phyloP scores from a whole-genome alignment of 2,797 vertebrate species.

The Rhynchotus rufescens region DNA sequence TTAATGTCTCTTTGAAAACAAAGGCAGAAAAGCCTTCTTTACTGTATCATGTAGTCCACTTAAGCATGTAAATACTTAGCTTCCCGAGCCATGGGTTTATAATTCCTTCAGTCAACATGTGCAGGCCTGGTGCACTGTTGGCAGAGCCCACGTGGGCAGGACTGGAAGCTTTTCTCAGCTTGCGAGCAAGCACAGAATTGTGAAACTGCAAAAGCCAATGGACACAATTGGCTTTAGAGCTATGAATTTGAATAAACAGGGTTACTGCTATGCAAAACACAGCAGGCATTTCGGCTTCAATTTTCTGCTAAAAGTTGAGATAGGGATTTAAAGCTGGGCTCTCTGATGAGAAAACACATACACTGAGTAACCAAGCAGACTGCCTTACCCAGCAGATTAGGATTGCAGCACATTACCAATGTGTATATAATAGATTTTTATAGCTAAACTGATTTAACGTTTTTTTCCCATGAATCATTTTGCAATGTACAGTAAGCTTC shows the following conservation, averaged over 20 bases:
- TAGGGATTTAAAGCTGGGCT: not conserved
- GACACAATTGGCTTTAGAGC: not conserved
- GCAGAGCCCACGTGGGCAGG: fast-evolving
- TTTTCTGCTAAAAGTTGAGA: slow-evolving; percentile 34
- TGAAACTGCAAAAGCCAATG: not conserved
- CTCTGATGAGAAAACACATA: slow-evolving; percentile 34
- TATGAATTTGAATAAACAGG: not conserved
- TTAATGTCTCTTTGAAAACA: not conserved
- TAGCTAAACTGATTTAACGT: not conserved
- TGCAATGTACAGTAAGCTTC: not conserved
- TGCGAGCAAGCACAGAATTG: not conserved
- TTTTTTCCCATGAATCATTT: not conserved
- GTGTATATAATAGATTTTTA: not conserved
- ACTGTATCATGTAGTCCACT: not conserved
- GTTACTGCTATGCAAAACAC: not conserved
- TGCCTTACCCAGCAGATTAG: not conserved
- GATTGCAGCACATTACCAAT: not conserved
- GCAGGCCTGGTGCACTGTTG: fast-evolving
- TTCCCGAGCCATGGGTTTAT: not conserved
- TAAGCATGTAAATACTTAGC: fast-evolving
- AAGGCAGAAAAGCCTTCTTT: fast-evolving
- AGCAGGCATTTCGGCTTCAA: slow-evolving; percentile 11
- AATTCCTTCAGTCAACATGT: not conserved
- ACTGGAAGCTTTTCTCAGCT: not conserved
- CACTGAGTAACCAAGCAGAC: slow-evolving; percentile 1